A percentile compares a stretch with the other conserved stretches of the same genome.
These are phyloP conservation scores for Colletes collaris DNA, from an alignment of 2,888 invertebrate species.

Conservation along the genomic window DNA sequence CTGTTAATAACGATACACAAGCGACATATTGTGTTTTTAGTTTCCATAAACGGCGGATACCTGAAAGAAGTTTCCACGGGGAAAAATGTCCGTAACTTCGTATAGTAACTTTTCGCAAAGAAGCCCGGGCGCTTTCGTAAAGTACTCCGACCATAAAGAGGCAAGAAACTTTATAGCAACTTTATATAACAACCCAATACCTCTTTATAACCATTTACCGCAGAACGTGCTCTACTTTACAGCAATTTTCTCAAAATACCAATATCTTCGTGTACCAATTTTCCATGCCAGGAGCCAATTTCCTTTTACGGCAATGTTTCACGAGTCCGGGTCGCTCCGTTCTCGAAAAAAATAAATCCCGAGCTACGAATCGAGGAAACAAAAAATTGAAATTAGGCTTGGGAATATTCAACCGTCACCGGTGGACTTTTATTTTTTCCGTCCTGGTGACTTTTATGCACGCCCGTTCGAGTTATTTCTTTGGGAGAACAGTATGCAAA, in stretches of 20 bases:
- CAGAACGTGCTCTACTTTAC: conserved; percentile 6
- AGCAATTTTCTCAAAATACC: conserved; percentile 23
- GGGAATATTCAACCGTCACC: too few relatives aligned
- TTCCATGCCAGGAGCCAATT: not conserved
- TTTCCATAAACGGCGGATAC: not conserved
- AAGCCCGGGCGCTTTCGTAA: not conserved
- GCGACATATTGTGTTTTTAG: too few relatives aligned
- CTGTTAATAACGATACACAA: not conserved
- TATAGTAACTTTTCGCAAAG: conserved; percentile 5
- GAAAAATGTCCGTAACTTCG: not conserved
- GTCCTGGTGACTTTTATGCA: too few relatives aligned
- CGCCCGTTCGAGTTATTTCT: too few relatives aligned
- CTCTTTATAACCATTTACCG: conserved; percentile 18
- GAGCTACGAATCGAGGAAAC: too few relatives aligned
- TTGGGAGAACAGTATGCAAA: too few relatives aligned
- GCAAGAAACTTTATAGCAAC: conserved; percentile 20
- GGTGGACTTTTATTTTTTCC: too few relatives aligned
- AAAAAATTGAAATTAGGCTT: too few relatives aligned
- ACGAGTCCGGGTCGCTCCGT: too few relatives aligned
- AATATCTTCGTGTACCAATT: conserved; percentile 13
- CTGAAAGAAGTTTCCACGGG: not conserved
- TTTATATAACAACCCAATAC: conserved; percentile 5
- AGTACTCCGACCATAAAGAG: conserved; percentile 5
- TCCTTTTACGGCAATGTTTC: not conserved
- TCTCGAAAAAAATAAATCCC: too few relatives aligned